Percentiles rank a stretch among this genome's conserved stretches.
Evolutionary conservation across 2,113 vertebrate genomes (phyloP).

Genomic region (Bucco capensis): DNA sequence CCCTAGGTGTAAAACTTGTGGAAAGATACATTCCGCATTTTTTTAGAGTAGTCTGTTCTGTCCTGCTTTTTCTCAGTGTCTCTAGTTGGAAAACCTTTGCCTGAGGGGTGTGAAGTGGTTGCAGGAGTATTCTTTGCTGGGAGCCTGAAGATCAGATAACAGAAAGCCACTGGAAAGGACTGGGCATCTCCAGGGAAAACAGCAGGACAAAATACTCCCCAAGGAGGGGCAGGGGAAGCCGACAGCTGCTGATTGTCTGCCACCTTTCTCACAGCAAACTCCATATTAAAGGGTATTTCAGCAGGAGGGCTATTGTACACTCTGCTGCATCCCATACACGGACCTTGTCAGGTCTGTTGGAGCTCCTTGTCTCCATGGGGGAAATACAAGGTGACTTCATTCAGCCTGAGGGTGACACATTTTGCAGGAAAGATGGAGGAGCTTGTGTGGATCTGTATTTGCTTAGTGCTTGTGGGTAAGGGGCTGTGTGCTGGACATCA

Average conservation of each 20-base stretch:
- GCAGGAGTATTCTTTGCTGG: background rate
- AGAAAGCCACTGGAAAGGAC: background rate
- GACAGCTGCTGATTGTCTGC: fast-evolving
- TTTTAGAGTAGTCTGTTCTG: background rate
- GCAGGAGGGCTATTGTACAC: fast-evolving
- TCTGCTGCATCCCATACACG: background rate
- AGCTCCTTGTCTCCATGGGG: background rate
- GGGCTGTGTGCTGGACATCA: background rate
- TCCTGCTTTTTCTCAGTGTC: background rate
- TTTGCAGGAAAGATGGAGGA: background rate
- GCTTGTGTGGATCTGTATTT: background rate
- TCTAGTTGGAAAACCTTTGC: background rate
- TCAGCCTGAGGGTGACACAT: background rate
- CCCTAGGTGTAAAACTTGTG: background rate
- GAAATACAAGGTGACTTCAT: background rate
- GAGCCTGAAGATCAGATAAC: background rate
- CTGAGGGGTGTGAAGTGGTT: background rate
- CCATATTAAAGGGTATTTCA: background rate
- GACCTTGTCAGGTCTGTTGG: background rate
- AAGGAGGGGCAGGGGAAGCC: background rate
- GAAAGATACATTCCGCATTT: background rate
- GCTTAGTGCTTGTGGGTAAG: background rate
- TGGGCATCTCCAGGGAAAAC: background rate
- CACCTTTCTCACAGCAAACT: fast-evolving
- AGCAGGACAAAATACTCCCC: background rate